phyloP scores from a whole-genome alignment of 1,140 invertebrate species.

The Ylistrum balloti region DNA sequence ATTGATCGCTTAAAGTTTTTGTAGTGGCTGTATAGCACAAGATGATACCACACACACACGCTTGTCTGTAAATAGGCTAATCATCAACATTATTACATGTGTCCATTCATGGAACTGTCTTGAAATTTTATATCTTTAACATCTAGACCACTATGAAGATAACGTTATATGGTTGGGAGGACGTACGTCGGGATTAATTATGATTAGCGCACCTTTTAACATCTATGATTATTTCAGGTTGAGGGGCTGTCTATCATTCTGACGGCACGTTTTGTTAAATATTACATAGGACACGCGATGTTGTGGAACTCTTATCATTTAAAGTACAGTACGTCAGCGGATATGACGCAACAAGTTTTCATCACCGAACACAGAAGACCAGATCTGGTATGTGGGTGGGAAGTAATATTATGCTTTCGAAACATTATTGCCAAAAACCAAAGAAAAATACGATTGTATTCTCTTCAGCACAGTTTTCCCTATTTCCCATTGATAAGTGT shows the following conservation, averaged over 20 bases:
- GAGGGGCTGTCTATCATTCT: conserved; percentile 1
- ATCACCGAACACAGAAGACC: background rate
- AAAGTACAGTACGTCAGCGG: conserved; percentile 12
- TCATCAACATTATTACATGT: conserved; percentile 6
- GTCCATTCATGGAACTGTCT: conserved; percentile 23
- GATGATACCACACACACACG: conserved; percentile 30
- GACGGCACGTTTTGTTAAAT: background rate
- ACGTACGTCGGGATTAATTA: background rate
- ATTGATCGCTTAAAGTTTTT: background rate
- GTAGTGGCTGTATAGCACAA: background rate
- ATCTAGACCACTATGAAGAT: background rate
- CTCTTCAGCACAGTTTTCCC: no score
- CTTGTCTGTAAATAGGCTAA: background rate
- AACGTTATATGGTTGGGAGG: conserved; percentile 1
- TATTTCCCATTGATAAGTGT: no score
- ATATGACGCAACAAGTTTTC: background rate
- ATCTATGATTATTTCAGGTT: background rate
- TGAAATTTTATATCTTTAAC: background rate
- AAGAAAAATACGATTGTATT: no score
- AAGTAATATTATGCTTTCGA: background rate
- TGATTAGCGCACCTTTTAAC: conserved; percentile 34
- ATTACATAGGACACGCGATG: background rate
- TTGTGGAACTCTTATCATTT: background rate
- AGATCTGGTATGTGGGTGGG: background rate
- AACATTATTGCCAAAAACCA: background rate